Evolutionary conservation across 2,888 invertebrate species (phyloP).

Genomic region (Drosophila kanekoi): DNA sequence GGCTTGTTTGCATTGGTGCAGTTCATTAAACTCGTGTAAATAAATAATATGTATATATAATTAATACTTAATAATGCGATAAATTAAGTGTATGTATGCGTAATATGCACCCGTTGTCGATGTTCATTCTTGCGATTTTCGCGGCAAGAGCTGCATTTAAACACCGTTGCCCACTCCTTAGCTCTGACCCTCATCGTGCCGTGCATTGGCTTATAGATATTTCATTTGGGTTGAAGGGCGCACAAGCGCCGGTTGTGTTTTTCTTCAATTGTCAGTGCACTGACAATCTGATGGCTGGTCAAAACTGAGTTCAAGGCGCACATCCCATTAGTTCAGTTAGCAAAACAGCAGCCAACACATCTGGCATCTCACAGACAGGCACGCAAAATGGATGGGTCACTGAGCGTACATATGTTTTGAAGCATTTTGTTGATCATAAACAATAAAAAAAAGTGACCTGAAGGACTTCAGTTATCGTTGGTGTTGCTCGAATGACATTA

Average conservation of each 20-base stretch:
- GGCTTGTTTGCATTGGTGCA: constrained; percentile 60
- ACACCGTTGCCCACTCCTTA: not conserved
- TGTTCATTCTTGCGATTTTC: constrained; percentile 26
- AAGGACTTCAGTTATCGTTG: constrained; percentile 7
- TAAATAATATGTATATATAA: constrained; percentile 66
- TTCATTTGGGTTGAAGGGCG: constrained; percentile 66
- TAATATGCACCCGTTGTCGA: constrained; percentile 37
- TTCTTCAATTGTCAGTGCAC: constrained; percentile 59
- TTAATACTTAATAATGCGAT: constrained; percentile 53
- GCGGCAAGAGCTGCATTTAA: constrained; percentile 49
- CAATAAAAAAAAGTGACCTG: constrained; percentile 3
- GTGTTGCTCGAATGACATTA: not conserved
- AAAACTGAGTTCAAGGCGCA: constrained; percentile 63
- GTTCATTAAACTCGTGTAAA: constrained; percentile 74
- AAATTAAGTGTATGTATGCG: constrained; percentile 26
- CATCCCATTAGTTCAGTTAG: constrained; percentile 11
- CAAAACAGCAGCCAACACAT: constrained; percentile 32
- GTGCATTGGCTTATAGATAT: constrained; percentile 57
- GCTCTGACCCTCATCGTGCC: not conserved
- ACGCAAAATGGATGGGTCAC: constrained; percentile 20
- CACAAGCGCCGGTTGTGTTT: constrained; percentile 33
- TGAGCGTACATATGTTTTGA: constrained; percentile 13
- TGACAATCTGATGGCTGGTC: constrained; percentile 65
- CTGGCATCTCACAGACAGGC: constrained; percentile 19
- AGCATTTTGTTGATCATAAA: constrained; percentile 9